Evolutionary conservation across 1,140 invertebrate species (phyloP).

Genomic region (Bombus affinis): DNA sequence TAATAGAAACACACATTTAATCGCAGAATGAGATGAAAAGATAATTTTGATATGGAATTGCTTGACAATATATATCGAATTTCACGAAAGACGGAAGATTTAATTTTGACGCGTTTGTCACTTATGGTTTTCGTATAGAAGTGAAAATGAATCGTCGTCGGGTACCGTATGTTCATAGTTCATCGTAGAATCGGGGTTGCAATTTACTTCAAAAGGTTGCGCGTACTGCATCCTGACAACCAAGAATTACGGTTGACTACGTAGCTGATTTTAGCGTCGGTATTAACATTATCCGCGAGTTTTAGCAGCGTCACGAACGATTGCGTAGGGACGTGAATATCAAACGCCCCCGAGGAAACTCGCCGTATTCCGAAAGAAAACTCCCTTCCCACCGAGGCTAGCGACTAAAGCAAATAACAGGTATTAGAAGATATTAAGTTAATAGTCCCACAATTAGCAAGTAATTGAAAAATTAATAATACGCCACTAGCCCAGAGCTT

Average conservation of each 20-base stretch:
- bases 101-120: no score
- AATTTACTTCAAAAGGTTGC: constrained; percentile 20
- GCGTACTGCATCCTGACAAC: background rate
- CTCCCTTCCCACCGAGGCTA: background rate
- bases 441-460: background rate
- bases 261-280: background rate
- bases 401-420: constrained; percentile 11
- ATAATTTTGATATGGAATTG: no score
- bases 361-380: background rate
- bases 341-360: constrained; percentile 7
- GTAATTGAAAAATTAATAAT: constrained; percentile 34
- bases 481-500: background rate
- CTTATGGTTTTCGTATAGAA: no score
- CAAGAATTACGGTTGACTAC: constrained; percentile 19
- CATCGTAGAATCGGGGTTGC: background rate
- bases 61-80: no score
- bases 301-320: constrained; percentile 25
- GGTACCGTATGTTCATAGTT: background rate
- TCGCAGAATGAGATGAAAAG: no score
- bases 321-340: constrained; percentile 8
- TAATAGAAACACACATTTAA: no score
- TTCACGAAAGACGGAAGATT: no score
- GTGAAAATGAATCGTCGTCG: background rate
- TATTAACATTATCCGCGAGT: constrained; percentile 16
- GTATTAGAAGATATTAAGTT: constrained; percentile 24